Conservation (phyloP, 2,888 invertebrate genomes). For the Diabrotica balteata region DNA sequence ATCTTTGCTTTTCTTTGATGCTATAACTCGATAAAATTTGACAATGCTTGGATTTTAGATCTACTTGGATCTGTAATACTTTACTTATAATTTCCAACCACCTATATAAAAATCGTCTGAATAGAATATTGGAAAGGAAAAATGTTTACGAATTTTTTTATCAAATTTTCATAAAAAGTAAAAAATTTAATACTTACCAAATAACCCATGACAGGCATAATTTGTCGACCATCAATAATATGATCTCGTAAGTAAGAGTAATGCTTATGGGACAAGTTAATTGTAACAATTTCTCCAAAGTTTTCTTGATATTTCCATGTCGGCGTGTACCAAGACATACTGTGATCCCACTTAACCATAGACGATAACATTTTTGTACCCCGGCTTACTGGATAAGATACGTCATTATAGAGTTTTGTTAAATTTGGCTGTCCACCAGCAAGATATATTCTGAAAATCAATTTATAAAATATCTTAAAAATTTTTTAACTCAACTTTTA, state of each 20-base stretch:
- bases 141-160: no score
- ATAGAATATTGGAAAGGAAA: no score
- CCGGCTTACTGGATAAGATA: constrained; percentile 81
- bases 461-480: background rate
- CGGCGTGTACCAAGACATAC: constrained; percentile 76
- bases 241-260: constrained; percentile 42
- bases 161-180: no score
- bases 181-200: constrained; percentile 47
- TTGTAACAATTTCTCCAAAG: constrained; percentile 82
- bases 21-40: no score
- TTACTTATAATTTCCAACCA: no score
- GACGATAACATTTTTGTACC: constrained; percentile 85
- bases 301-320: constrained; percentile 71
- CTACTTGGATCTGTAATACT: no score
- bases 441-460: constrained; percentile 73
- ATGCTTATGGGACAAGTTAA: constrained; percentile 60
- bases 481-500: no score
- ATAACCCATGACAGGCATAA: constrained; percentile 70
- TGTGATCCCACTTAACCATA: constrained; percentile 85
- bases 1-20: no score
- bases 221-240: constrained; percentile 46
- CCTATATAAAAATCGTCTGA: no score
- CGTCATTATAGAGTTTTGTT: constrained; percentile 73
- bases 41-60: no score
- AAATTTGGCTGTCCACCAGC: constrained; percentile 77